Base-by-base conservation (phyloP, 2,888 invertebrate genomes). In the Ophioninae sp. region DNA sequence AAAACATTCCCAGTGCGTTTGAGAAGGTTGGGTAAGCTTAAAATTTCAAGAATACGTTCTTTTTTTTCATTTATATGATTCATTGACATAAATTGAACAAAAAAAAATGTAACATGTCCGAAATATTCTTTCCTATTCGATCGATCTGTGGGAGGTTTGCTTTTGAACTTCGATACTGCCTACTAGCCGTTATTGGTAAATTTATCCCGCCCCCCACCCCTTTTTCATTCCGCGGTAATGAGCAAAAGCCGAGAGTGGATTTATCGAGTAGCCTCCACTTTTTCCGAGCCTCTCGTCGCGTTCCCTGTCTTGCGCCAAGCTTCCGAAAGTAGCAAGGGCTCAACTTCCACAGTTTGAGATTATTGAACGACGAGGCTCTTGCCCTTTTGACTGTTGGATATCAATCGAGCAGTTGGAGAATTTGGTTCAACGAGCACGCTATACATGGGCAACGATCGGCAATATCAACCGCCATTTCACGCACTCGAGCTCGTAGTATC, bases 391-490 rank as follows among this genome's bases (percentile, higher is more conserved):
- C 21, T 69, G 50, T 56, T 7, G 13, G 13, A 17, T 10, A 30
- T 68, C 20, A 10, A 68, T 69, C 23, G 50, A 69, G 44, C 39
- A 64, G 70, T 65, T 56, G 68, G 17, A 5, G 17, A 17, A 50
- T 50, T 72, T 50, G 50, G 59, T 70, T 59, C 79, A 74, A 69
- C 70, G 75, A 69, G 75, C 75, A 62, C 72, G 69, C 75, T 70
- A 79, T 64, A 64, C 67, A 79, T 79, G 79, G 74, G 65, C 74
- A 70, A 74, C 75, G 75, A 82, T 82, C 70, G 82, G 50, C 82
- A 79, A 75, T 79, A 79, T 79, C 70, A 75, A 79, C 75, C 79
- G 75, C 79, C 65, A 75, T 75, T 41, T 39, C 21, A 39, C 57
- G 21, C 37, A 62, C 21, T 23, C 41, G 21, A 6, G n/a, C 61